Base-by-base conservation (phyloP, 2,113 vertebrate genomes). In the Brachirus orientalis region DNA sequence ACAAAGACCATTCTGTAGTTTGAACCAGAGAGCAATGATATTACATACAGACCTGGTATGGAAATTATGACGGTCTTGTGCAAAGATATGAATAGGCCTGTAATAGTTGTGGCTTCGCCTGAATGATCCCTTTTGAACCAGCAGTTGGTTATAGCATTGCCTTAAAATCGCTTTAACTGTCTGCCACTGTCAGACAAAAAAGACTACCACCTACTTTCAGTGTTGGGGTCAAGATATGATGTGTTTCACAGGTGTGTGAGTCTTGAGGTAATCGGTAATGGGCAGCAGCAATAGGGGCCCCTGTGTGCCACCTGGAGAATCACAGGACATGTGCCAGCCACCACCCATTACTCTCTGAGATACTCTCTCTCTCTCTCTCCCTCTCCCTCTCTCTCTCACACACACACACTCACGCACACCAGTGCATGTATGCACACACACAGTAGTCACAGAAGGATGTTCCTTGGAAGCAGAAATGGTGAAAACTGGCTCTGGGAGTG, bases 51-150 rank as follows among this genome's bases (percentile, higher is more conserved):
- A 51, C 51, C 83, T 65, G 63, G 77, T 69, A 83, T 93, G 91
- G 93, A 94, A 93, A 93, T 80, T 79, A 56, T 90, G 86, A 92
- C 86, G 90, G 77, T 71, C 69, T 85, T 82, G 82, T 88, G 72
- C 69, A 83, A 76, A 90, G 87, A 92, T 90, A 91, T 87, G 84
- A 91, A 88, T 88, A 82, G 79, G 62, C 79, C 73, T 55, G 76
- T 92, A 91, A 93, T 92, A 88, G 86, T 82, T 88, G 90, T 69
- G 89, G 89, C 74, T 89, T 89, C 68, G 62, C 80, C 72, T 88
- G 77, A 91, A 92, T 69, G 78, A 88, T 89, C 87, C 71, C 79
- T 84, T 91, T 86, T 86, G 81, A 90, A 90, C 79, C 75, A 83
- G 83, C 85, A 88, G 90, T 91, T 88, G 84, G 89, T 86, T 85